Evolutionary conservation across 2,797 vertebrate genomes (phyloP), one percentile per base, ranked within the genome.

Genomic region (Hemibagrus guttatus): DNA sequence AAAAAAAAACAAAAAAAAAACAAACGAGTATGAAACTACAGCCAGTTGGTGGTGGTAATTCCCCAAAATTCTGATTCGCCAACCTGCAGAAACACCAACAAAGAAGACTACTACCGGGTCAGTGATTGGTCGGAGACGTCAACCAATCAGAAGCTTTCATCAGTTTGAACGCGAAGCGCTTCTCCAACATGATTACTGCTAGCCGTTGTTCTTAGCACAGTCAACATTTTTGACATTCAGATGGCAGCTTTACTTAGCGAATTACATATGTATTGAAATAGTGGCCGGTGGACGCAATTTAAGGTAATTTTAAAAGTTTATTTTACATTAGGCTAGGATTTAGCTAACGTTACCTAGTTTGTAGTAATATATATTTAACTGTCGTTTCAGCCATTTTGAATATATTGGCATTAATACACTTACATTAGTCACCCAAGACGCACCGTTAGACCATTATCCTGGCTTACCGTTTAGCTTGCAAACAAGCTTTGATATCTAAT

Each of bases 61-160:
- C 42, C 4, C 39, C 9, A 3, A 66, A 23, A 12, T 17, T 19
- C 58, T 59, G 58, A 19, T 23, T 59, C 17, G 17, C 17, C 21
- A 46, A 49, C 21, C 23, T 14, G 1, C 63, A 66, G 46, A 72
- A 72, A 13, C 39, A 23, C 3, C 72, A n/a, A 11, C 2, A 21
- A 52, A 75, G 14, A 72, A 42, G 19, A 21, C 28, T 17, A 17
- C 13, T 35, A 0, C 6, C 63, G 63, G 26, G 2, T 13, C 2
- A 31, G 28, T 12, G 17, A 17, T 21, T 42, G 19, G 68, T 21
- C 1, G 8, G 9, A 49, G 46, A 49, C 23, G 19, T 0, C 56
- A 84, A 58, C 83, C 83, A 87, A 87, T 74, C 86, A 84, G n/a
- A 56, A 54, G 23, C 68, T 1, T 42, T 26, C 42, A 23, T 54